These are phyloP conservation scores for Ancistrus triradiatus DNA, from an alignment of 2,113 vertebrate species.

Conservation along the genomic window DNA sequence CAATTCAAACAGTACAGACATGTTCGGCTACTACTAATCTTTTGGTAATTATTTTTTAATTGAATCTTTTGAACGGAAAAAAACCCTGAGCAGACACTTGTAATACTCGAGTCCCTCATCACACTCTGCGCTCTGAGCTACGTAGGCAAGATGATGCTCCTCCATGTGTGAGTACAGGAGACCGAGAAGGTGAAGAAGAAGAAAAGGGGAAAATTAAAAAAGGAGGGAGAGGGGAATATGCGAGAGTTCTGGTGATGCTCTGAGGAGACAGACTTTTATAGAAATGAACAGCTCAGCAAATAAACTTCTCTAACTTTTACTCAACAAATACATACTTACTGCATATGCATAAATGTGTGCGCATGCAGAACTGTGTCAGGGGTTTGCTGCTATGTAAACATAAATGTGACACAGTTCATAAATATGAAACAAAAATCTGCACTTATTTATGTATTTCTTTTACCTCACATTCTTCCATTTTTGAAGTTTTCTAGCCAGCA, in stretches of 20 bases:
- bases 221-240: conserved; percentile 25
- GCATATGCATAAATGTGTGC: neutral
- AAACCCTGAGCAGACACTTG: conserved; percentile 72
- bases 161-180: conserved; percentile 42
- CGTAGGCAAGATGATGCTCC: conserved; percentile 60
- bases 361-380: conserved; percentile 26
- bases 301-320: conserved; percentile 49
- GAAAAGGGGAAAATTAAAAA: conserved; percentile 22
- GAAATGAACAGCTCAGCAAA: conserved; percentile 59
- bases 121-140: conserved; percentile 44
- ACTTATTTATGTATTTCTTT: too few relatives aligned
- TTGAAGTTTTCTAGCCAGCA: conserved; percentile 34
- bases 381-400: conserved; percentile 52
- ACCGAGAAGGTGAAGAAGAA: conserved; percentile 32
- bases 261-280: conserved; percentile 51
- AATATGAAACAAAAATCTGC: conserved; percentile 42
- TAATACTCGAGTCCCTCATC: conserved; percentile 63
- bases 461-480: conserved; percentile 14
- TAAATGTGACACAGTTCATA: conserved; percentile 53
- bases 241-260: conserved; percentile 24
- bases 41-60: conserved; percentile 85
- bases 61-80: conserved; percentile 85
- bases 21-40: conserved; percentile 80
- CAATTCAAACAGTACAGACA: conserved; percentile 77
- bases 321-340: neutral